phyloP scores from a whole-genome alignment of 2,797 vertebrate species.

The Chelidonichthys spinosus region DNA sequence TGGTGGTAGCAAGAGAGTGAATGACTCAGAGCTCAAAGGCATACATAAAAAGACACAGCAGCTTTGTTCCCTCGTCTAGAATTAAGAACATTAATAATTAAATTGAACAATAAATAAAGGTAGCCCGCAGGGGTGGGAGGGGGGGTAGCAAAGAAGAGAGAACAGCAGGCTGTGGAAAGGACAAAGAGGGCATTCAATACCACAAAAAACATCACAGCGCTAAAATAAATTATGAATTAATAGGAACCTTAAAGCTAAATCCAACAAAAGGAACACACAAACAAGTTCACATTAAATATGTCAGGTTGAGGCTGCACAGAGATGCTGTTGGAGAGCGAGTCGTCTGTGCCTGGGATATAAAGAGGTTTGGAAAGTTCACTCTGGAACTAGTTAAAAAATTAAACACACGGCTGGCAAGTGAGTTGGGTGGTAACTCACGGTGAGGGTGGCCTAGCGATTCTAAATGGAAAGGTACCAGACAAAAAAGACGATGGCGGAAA shows the following conservation, averaged over 20 bases:
- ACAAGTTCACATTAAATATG: conserved; percentile 42
- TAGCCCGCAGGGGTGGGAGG: conserved; percentile 16
- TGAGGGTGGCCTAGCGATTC: conserved; percentile 52
- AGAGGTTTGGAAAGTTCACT: conserved; percentile 33
- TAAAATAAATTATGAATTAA: conserved; percentile 21
- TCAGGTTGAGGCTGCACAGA: not conserved
- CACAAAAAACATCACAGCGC: conserved; percentile 2
- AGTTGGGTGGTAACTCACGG: conserved; percentile 41
- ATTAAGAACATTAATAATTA: conserved; percentile 77
- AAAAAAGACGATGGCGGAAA: conserved; percentile 1
- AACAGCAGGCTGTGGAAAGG: conserved; percentile 33
- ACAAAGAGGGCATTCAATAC: conserved; percentile 51
- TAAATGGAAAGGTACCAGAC: conserved; percentile 45
- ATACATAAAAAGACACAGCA: conserved; percentile 56
- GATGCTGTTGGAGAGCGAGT: conserved; percentile 8
- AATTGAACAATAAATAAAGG: conserved; percentile 69
- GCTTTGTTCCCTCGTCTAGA: conserved; percentile 66
- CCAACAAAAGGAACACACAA: conserved; percentile 18
- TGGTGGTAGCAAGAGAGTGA: conserved; percentile 26
- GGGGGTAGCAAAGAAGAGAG: conserved; percentile 11
- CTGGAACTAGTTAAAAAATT: not conserved
- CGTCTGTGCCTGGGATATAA: conserved; percentile 27
- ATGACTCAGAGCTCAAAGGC: conserved; percentile 62
- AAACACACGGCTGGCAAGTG: conserved; percentile 26
- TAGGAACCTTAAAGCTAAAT: conserved; percentile 28